Evolutionary conservation across 1,140 invertebrate species (phyloP), one percentile per base, ranked within the genome.

Genomic region (Drepana arcuata): DNA sequence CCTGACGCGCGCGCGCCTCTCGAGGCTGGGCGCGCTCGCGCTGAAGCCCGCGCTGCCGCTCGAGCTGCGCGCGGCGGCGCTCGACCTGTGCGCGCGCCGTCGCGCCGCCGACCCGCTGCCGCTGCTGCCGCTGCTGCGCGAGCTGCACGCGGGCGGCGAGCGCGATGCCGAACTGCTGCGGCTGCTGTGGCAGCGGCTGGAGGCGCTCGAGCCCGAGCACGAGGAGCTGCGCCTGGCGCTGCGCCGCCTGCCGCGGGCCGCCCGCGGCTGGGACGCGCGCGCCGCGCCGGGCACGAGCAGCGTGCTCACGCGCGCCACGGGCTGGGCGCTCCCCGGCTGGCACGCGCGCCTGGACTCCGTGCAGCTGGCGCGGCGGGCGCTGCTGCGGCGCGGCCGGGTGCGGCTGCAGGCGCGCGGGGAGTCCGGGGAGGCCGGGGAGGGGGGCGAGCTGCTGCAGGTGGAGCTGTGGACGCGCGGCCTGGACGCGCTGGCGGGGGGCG

Each of bases 401-500:
- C 28, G 24, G 13, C 48, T 64, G 31, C 27, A 23, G 2, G 16
- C 24, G 9, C 21, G 26, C 11, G 18, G 1, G n/a, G 24, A 24
- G 13, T 28, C 33, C 15, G 30, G n/a, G 2, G 23, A 23, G 11
- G 23, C 27, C 10, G 28, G 4, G 18, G 4, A 4, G 18, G 18
- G 18, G 18, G 18, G 18, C 4, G 18, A 21, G 18, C 10, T 30
- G 4, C 13, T 24, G 15, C 34, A 59, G 57, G 60, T 66, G 14
- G 69, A 68, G 37, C 26, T 72, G 25, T 62, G 57, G 56, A 53
- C 63, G 21, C 52, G 53, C 18, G 68, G 68, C 0, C 41, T 69
- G 24, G 59, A 63, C 16, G 42, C 59, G 7, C 29, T 69, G 11
- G 46, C 56, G 15, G 62, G 56, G 21, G 51, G 35, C 9, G 35